phyloP scores from a whole-genome alignment of 1,140 invertebrate species.

The Triops cancriformis region DNA sequence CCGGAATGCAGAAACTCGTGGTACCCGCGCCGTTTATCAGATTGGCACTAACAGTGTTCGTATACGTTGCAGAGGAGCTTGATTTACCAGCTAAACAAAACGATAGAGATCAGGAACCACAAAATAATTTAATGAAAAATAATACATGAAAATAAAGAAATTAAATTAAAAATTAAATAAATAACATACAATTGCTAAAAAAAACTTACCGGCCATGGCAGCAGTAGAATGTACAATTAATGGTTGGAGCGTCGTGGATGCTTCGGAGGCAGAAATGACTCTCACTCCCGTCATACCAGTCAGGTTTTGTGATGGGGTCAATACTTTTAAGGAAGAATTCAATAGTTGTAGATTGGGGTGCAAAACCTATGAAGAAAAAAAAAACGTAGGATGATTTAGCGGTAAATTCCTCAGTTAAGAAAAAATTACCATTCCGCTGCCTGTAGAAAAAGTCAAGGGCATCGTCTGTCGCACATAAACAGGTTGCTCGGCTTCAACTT shows the following conservation, averaged over 20 bases:
- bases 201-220: conserved; percentile 14
- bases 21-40: conserved; percentile 18
- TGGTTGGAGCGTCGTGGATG: conserved; percentile 22
- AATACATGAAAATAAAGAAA: neutral
- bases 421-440: neutral
- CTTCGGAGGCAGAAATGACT: conserved; percentile 18
- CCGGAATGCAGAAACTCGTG: conserved; percentile 24
- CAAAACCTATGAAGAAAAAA: neutral
- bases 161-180: neutral
- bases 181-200: neutral
- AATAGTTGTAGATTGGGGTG: conserved; percentile 24
- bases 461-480: neutral
- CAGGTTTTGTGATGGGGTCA: conserved; percentile 9
- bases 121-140: neutral
- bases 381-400: neutral
- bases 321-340: conserved; percentile 23
- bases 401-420: neutral
- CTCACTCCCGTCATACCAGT: conserved; percentile 11
- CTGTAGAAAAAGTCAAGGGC: neutral
- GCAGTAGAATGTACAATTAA: conserved; percentile 24
- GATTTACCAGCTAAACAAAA: neutral
- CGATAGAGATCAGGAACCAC: neutral
- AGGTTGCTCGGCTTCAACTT: neutral
- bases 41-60: neutral
- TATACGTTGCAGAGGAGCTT: neutral